Base-by-base conservation (phyloP, 1,140 invertebrate genomes). In the Asobara japonica region DNA sequence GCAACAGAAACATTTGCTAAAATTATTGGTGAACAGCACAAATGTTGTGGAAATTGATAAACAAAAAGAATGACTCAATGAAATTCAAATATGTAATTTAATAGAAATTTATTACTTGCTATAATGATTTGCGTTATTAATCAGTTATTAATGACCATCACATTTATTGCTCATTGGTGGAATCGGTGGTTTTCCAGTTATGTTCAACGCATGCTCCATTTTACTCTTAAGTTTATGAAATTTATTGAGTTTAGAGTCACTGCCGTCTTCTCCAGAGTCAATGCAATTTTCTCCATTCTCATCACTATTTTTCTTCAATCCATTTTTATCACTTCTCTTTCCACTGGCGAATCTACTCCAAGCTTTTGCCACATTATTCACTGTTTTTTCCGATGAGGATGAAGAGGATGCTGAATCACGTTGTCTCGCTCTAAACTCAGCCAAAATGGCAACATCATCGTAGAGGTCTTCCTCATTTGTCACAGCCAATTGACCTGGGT, bases 191-290 rank as follows among this genome's bases (percentile, higher is more conserved):
- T 72, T 74, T 6, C 69, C 16, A 51, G 64, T 36, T 73, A 81
- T 86, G 1, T 79, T 78, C 0, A 86, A 51, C 16, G 82, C 84
- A 22, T 72, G 84, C 66, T 86, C 83, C 74, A 86, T 75, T 73
- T 83, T 85, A 48, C 73, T 84, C 6, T 85, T 82, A 3, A 86
- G 68, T 64, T 82, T 85, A 60, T 85, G 78, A 18, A 87, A 78
- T 0, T 79, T 82, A 13, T 84, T 86, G n/a, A 81, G 76, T 73
- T 78, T 80, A 0, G 60, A 27, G 1, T 30, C 11, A 6, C 68
- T 33, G 3, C 74, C 74, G n/a, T 76, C 67, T 8, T 82, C 77
- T 13, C 16, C 33, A 13, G 10, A 27, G 4, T 65, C 41, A 7
- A 33, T 60, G 69, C 33, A 74, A 67, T 7, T 31, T 0, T 61